Evolutionary conservation across 2,797 vertebrate species (phyloP).

Genomic region (Centroberyx gerrardi): DNA sequence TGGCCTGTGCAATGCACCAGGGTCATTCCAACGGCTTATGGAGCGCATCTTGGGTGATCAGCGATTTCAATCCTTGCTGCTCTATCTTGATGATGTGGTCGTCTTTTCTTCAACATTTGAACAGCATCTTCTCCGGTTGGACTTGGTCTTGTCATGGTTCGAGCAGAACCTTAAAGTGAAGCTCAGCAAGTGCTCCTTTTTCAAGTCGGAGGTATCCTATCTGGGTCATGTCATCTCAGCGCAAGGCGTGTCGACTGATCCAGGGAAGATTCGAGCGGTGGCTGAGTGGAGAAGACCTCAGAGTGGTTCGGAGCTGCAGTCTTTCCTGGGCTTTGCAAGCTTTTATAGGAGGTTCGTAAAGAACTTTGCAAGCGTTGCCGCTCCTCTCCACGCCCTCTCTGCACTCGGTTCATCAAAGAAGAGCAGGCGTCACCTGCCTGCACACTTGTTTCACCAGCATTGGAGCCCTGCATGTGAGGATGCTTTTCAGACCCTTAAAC

Average conservation of each 20-base stretch:
- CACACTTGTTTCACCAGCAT: no score
- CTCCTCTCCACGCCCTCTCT: no score
- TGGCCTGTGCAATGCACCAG: neutral
- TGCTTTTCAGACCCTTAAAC: no score
- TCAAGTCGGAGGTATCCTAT: neutral
- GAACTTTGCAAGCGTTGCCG: no score
- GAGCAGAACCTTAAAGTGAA: conserved; percentile 6
- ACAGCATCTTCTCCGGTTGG: neutral
- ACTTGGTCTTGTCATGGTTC: neutral
- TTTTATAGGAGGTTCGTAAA: neutral
- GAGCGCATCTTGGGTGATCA: neutral
- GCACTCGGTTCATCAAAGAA: no score
- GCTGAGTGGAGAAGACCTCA: neutral
- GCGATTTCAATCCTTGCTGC: neutral
- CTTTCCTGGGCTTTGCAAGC: neutral
- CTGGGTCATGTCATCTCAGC: neutral
- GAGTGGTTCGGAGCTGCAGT: neutral
- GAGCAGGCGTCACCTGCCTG: no score
- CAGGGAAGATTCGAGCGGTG: neutral
- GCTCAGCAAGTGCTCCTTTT: neutral
- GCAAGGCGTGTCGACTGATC: neutral
- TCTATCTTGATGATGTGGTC: conserved; percentile 3
- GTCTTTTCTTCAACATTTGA: conserved; percentile 5
- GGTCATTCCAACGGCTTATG: neutral
- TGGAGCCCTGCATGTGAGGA: no score